Evolutionary conservation across 2,888 invertebrate species (phyloP).

Genomic region (Mycalesis mineus): DNA sequence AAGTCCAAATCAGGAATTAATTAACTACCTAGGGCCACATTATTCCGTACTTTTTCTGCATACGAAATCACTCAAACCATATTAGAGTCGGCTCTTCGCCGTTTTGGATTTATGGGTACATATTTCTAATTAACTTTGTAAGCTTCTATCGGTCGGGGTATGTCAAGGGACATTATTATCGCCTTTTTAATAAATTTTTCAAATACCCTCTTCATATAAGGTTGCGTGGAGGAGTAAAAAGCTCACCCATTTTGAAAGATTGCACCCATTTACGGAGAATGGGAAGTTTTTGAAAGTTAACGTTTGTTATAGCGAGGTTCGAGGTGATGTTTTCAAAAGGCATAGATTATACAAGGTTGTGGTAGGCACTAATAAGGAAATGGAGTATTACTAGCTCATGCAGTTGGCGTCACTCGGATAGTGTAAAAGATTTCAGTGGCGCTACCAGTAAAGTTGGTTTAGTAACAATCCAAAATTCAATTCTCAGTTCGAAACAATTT

Average conservation of each 20-base stretch:
- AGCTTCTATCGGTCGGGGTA: neutral
- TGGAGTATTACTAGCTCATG: too few species aligned
- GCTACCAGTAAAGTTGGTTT: too few species aligned
- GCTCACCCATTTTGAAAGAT: neutral
- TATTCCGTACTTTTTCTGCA: constrained; percentile 5
- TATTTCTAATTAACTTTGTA: constrained; percentile 19
- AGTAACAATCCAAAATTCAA: too few species aligned
- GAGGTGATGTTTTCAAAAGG: constrained; percentile 7
- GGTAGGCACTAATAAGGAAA: neutral
- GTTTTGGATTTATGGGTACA: constrained; percentile 9
- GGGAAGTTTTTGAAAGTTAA: constrained; percentile 10
- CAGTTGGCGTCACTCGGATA: too few species aligned
- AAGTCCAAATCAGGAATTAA: constrained; percentile 7
- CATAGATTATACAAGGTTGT: neutral
- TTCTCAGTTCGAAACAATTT: too few species aligned
- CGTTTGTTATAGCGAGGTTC: neutral
- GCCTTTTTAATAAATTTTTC: constrained; percentile 16
- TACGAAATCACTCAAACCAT: constrained; percentile 1
- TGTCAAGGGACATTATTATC: constrained; percentile 7
- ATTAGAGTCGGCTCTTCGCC: constrained; percentile 5
- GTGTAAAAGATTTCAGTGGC: too few species aligned
- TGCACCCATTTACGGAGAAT: constrained; percentile 1
- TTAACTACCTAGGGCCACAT: neutral
- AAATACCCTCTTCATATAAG: constrained; percentile 4
- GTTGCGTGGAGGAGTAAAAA: constrained; percentile 1